These are phyloP conservation scores for Drosophila virilis DNA, from an alignment of 1,140 invertebrate genomes.

Conservation along the genomic window DNA sequence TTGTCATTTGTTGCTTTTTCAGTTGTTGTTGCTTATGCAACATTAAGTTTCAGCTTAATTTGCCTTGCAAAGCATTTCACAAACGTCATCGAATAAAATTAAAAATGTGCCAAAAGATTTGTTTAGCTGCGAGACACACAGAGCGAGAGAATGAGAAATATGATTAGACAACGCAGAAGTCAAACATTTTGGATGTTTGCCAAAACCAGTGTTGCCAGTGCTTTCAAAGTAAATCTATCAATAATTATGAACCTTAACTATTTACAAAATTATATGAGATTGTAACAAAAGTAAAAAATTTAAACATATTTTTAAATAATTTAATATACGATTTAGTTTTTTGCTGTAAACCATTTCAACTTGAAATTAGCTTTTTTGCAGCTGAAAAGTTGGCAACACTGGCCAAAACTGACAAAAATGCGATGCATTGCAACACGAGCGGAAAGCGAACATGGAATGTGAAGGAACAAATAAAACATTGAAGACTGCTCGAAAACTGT, in stretches of 20 bases:
- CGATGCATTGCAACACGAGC: constrained; percentile 40
- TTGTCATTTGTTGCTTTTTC: constrained; percentile 15
- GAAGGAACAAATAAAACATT: constrained; percentile 15
- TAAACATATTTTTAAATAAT: not conserved
- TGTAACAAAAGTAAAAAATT: too few relatives aligned
- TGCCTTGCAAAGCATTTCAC: constrained; percentile 1
- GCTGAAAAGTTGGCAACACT: constrained; percentile 1
- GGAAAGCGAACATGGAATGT: not conserved
- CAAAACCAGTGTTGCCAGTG: constrained; percentile 29
- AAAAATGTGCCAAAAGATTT: constrained; percentile 23
- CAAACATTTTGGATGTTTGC: constrained; percentile 60
- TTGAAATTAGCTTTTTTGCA: not conserved
- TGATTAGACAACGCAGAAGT: constrained; percentile 40
- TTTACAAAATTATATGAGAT: too few relatives aligned
- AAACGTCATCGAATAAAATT: constrained; percentile 34
- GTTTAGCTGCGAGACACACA: constrained; percentile 16
- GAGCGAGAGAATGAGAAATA: constrained; percentile 42
- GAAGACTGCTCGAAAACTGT: constrained; percentile 21
- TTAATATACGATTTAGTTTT: not conserved
- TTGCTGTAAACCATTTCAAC: not conserved
- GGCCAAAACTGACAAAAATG: constrained; percentile 49
- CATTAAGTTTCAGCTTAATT: constrained; percentile 1
- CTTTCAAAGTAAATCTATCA: not conserved
- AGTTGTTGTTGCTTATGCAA: constrained; percentile 51
- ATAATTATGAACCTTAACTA: too few relatives aligned